Evolutionary conservation across 2,888 invertebrate species (phyloP).

Genomic region (Caenorhabditis sp.): DNA sequence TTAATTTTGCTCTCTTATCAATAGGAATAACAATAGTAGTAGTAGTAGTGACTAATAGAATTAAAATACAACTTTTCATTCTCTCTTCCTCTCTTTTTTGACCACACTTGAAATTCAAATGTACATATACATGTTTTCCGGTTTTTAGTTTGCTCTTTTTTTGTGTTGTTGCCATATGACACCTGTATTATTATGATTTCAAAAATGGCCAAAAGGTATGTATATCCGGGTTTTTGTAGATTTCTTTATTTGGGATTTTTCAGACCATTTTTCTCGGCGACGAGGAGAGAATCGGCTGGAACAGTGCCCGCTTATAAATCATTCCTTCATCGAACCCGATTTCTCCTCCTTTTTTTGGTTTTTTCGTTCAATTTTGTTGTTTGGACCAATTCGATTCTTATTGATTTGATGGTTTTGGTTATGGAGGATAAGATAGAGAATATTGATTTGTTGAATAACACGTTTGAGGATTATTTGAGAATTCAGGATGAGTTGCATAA

Average conservation of each 20-base stretch:
- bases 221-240: not conserved
- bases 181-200: not conserved
- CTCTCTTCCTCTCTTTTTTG: slow-evolving; percentile 1
- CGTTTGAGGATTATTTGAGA: not conserved
- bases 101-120: slow-evolving; percentile 3
- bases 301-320: slow-evolving; percentile 33
- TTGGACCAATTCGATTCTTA: slow-evolving; percentile 24
- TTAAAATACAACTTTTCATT: slow-evolving; percentile 7
- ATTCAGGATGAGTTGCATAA: slow-evolving; percentile 9
- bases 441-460: not conserved
- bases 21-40: not conserved
- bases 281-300: slow-evolving; percentile 16
- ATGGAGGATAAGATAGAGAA: slow-evolving; percentile 24
- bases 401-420: slow-evolving; percentile 27
- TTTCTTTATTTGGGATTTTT: not conserved
- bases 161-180: not conserved
- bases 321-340: slow-evolving; percentile 34
- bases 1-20: not conserved
- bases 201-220: slow-evolving; percentile 21
- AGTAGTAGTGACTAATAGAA: not conserved
- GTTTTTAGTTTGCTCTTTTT: not conserved
- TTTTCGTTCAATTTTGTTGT: slow-evolving; percentile 20
- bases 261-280: slow-evolving; percentile 40
- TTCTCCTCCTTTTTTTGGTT: slow-evolving; percentile 23
- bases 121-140: not conserved